These are phyloP conservation scores for Mesorhabditis spiculigera DNA, from an alignment of 2,888 invertebrate species.

Conservation along the genomic window DNA sequence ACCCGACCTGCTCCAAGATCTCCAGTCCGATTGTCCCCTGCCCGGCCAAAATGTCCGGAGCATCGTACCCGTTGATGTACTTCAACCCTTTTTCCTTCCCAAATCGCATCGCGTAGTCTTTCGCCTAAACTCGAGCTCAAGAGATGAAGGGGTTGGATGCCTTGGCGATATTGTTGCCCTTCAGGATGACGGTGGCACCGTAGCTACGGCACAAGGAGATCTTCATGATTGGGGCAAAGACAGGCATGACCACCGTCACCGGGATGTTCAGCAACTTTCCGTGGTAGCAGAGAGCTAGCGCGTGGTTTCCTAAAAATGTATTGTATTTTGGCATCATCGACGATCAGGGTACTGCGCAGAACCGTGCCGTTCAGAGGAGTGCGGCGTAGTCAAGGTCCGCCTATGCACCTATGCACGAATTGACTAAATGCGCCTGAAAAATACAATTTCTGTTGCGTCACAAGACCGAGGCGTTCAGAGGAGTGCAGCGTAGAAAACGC, in stretches of 20 bases:
- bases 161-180: conserved; percentile 56
- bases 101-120: conserved; percentile 74
- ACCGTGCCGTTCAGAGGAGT: no score
- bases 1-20: conserved; percentile 75
- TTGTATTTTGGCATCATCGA: conserved; percentile 57
- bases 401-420: no score
- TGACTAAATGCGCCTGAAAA: no score
- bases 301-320: conserved; percentile 78
- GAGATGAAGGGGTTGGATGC: conserved; percentile 10
- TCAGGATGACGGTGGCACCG: conserved; percentile 79
- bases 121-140: conserved; percentile 64
- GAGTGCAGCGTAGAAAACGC: no score
- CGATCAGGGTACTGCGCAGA: no score
- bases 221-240: conserved; percentile 91
- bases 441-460: no score
- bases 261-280: conserved; percentile 71
- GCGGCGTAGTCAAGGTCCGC: no score
- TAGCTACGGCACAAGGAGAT: conserved; percentile 80
- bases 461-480: no score
- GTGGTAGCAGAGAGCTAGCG: conserved; percentile 78
- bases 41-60: conserved; percentile 89
- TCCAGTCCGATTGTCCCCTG: conserved; percentile 91
- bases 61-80: conserved; percentile 90
- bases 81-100: conserved; percentile 72
- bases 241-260: conserved; percentile 88